phyloP scores from a whole-genome alignment of 2,888 invertebrate species.

The Apodemia mormo region DNA sequence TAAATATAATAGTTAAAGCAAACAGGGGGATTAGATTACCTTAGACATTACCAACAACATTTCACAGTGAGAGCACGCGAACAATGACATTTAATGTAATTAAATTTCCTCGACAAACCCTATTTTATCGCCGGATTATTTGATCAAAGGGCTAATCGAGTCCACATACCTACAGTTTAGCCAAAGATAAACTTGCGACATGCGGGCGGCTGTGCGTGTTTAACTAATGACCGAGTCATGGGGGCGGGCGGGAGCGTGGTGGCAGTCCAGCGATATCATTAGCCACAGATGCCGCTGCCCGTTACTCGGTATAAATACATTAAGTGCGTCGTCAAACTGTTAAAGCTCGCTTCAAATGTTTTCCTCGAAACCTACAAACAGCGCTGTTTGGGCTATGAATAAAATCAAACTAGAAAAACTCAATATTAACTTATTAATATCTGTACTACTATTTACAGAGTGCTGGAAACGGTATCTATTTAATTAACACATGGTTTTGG shows the following conservation, averaged over 20 bases:
- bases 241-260: slow-evolving; percentile 49
- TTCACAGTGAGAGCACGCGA: slow-evolving; percentile 50
- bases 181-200: slow-evolving; percentile 81
- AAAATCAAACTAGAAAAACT: too few relatives aligned
- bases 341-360: slow-evolving; percentile 59
- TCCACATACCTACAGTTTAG: slow-evolving; percentile 78
- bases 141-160: slow-evolving; percentile 82
- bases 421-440: too few relatives aligned
- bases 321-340: slow-evolving; percentile 78
- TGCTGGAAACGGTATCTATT: too few relatives aligned
- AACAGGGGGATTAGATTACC: slow-evolving; percentile 36
- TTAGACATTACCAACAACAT: slow-evolving; percentile 40
- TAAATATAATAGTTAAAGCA: slow-evolving; percentile 55
- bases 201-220: slow-evolving; percentile 80
- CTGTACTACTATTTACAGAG: too few relatives aligned
- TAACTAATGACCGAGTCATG: slow-evolving; percentile 80
- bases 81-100: slow-evolving; percentile 76
- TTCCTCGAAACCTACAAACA: slow-evolving; percentile 18
- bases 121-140: slow-evolving; percentile 78
- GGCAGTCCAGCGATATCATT: slow-evolving; percentile 75
- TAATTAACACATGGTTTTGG: too few relatives aligned
- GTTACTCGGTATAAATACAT: slow-evolving; percentile 77
- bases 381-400: not conserved
- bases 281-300: slow-evolving; percentile 79
- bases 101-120: slow-evolving; percentile 73